Evolutionary conservation across 2,113 vertebrate genomes (phyloP).

Genomic region (Pituophis catenifer): DNA sequence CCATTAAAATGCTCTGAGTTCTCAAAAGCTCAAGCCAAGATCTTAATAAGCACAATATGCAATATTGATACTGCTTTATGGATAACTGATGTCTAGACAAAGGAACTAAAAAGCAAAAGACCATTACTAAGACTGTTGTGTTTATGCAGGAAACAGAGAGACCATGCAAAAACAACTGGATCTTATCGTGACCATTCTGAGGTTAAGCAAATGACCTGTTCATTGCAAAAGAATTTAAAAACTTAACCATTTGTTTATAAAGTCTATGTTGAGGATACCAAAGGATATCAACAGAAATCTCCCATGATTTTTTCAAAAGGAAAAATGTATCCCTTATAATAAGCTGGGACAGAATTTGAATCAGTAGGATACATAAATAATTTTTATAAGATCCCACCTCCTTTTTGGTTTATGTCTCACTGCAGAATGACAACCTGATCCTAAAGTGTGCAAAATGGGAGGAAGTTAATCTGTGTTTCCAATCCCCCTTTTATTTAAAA

Average conservation of each 20-base stretch:
- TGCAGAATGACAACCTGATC: not conserved
- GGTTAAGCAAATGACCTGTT: not conserved
- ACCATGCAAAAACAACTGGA: not conserved
- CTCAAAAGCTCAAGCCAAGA: slow-evolving; percentile 16
- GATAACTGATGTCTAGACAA: slow-evolving; percentile 1
- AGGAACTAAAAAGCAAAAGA: slow-evolving; percentile 4
- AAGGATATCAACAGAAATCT: not conserved
- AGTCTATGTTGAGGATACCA: not conserved
- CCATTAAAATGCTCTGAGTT: slow-evolving; percentile 38
- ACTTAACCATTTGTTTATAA: not conserved
- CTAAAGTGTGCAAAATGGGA: not conserved
- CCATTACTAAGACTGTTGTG: not conserved
- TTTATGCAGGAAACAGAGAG: not conserved
- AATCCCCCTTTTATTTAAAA: not conserved
- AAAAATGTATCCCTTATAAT: not conserved
- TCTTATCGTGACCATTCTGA: not conserved
- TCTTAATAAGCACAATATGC: slow-evolving; percentile 22
- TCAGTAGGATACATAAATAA: not conserved
- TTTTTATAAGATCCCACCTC: not conserved
- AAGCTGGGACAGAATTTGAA: not conserved
- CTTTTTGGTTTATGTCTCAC: not conserved
- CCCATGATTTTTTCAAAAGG: not conserved
- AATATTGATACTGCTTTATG: slow-evolving; percentile 10
- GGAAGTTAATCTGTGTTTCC: not conserved
- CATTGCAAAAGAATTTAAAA: not conserved